Base-by-base conservation (phyloP, 2,888 invertebrate genomes). In the Apodemia zela region DNA sequence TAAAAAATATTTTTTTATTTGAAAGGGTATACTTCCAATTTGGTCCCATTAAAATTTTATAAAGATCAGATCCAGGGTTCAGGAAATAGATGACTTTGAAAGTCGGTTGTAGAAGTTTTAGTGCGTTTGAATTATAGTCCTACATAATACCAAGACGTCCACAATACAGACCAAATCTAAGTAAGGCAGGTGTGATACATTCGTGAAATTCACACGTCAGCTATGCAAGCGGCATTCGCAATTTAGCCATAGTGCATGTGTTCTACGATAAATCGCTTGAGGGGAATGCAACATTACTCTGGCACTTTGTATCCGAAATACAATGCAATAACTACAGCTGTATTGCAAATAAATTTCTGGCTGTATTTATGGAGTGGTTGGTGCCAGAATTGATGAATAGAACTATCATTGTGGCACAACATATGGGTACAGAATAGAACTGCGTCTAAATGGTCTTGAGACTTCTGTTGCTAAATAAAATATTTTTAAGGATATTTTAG, bases 211-310 rank as follows among this genome's bases (percentile, higher is more conserved):
- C 67, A 66, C 63, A 67, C 59, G 66, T 60, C 63, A 58, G 58
- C 57, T 51, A 66, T 65, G 65, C 67, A 61, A 61, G 71, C 70
- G 73, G 77, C 74, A 78, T 77, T 81, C 71, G 78, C 79, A 84
- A 79, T 82, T 76, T 75, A 74, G 71, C 68, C 67, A 45, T 45
- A 45, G 71, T 59, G 57, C 25, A 65, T 65, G 54, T 68, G 71
- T 59, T 62, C 58, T 54, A 65, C 66, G 49, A 68, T 69, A 68
- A 68, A 69, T 86, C 79, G 73, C 73, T 74, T 73, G 72, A 73
- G 75, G 73, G 81, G 82, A 82, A 85, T 84, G 85, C 79, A 77
- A 78, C 80, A 81, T 84, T 81, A 77, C 73, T 61, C 63, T 51
- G 65, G 47, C 42, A 18, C 61, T 21, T 57, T 62, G 42, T 59